phyloP scores from a whole-genome alignment of 2,797 vertebrate species.

The Carcharodon carcharias region DNA sequence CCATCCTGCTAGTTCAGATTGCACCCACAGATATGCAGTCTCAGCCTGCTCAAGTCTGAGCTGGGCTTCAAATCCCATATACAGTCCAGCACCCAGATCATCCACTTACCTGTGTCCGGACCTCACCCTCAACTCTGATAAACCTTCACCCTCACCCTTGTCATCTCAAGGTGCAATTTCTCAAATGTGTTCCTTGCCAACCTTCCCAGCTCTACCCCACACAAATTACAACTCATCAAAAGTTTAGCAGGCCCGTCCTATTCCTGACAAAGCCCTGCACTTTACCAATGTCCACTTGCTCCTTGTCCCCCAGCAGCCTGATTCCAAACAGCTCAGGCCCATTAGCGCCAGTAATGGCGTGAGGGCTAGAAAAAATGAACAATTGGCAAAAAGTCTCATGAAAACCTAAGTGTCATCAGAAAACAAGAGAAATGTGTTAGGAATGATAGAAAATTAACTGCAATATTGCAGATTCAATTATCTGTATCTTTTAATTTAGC shows the following conservation, averaged over 20 bases:
- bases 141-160: not conserved
- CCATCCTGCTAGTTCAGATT: not conserved
- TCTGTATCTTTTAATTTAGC: not conserved
- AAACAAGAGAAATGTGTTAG: not conserved
- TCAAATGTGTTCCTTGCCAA: not conserved
- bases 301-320: too few species aligned
- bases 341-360: too few species aligned
- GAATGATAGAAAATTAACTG: not conserved
- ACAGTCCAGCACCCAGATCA: not conserved
- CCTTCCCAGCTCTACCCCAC: not conserved
- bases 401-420: not conserved
- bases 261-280: not conserved
- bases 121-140: not conserved
- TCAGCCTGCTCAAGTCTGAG: not conserved
- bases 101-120: not conserved
- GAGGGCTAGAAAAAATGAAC: not conserved
- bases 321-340: too few species aligned
- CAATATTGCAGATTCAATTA: not conserved
- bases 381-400: not conserved
- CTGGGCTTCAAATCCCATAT: not conserved
- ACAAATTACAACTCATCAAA: not conserved
- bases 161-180: not conserved
- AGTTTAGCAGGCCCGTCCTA: not conserved
- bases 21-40: not conserved
- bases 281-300: not conserved